phyloP scores from a whole-genome alignment of 2,113 vertebrate genomes.

The Panurus biarmicus region DNA sequence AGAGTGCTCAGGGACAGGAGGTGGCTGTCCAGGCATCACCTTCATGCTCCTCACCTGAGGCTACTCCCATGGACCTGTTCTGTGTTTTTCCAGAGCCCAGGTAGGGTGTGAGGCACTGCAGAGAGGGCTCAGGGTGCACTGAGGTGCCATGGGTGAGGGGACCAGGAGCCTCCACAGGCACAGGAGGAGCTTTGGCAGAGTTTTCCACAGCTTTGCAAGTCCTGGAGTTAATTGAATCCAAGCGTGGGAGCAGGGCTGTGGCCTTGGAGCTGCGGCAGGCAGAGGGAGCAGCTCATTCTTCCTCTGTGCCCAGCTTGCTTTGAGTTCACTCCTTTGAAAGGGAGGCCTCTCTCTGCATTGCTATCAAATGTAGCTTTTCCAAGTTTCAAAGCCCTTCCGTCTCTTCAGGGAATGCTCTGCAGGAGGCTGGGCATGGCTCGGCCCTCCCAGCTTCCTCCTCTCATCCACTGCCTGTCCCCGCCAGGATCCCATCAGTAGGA shows the following conservation, averaged over 20 bases:
- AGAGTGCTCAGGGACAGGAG: not conserved
- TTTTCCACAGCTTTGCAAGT: not conserved
- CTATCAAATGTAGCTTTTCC: slow-evolving; percentile 24
- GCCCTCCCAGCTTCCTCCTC: not conserved
- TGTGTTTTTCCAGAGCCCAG: not conserved
- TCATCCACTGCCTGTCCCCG: not conserved
- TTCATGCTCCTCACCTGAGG: not conserved
- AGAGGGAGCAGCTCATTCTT: not conserved
- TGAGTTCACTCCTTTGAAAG: slow-evolving; percentile 32
- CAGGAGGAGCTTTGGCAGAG: not conserved
- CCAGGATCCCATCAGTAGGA: not conserved
- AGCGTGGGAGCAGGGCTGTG: not conserved
- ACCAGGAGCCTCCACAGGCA: accelerated
- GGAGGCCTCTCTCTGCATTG: slow-evolving; percentile 19
- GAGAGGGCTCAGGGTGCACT: not conserved
- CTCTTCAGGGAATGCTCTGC: not conserved
- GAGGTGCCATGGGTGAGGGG: not conserved
- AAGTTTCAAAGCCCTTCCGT: slow-evolving; percentile 38
- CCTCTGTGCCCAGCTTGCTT: slow-evolving; percentile 19
- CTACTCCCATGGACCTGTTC: not conserved
- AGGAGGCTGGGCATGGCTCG: not conserved
- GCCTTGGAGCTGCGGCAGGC: not conserved
- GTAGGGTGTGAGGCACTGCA: not conserved
- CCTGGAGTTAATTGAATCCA: not conserved
- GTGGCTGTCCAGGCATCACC: not conserved